These are phyloP conservation scores for Onychomys leucogaster DNA, from an alignment of 2,797 vertebrate species.

Conservation along the genomic window DNA sequence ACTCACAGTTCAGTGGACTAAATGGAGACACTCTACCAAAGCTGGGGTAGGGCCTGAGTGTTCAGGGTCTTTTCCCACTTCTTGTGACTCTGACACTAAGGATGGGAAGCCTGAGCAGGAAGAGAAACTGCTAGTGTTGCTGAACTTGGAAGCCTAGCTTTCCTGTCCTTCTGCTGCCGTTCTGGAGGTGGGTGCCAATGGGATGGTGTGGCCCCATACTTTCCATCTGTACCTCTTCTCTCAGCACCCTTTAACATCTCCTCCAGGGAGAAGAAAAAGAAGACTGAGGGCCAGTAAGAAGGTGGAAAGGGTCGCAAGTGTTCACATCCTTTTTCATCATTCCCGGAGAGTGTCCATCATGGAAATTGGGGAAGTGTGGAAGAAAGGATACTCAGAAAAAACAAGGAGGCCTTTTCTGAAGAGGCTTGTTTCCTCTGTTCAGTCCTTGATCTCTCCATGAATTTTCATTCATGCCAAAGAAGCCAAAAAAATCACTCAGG, in stretches of 20 bases:
- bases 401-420: background rate
- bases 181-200: background rate
- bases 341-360: too few relatives aligned
- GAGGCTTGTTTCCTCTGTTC: background rate
- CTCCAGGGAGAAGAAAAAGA: background rate
- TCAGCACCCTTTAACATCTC: background rate
- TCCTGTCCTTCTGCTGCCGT: too few relatives aligned
- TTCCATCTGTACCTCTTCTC: background rate
- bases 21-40: background rate
- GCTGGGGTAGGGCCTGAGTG: background rate
- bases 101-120: background rate
- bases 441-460: background rate
- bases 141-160: background rate
- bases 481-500: too few relatives aligned
- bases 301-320: background rate
- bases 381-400: too few relatives aligned
- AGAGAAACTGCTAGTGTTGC: background rate
- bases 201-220: background rate
- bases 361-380: too few relatives aligned
- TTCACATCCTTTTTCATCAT: too few relatives aligned
- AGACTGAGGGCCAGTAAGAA: too few relatives aligned
- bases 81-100: background rate
- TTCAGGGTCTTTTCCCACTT: background rate
- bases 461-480: background rate
- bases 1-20: background rate